Conservation (phyloP, 2,797 vertebrate species). For the Lemur catta region DNA sequence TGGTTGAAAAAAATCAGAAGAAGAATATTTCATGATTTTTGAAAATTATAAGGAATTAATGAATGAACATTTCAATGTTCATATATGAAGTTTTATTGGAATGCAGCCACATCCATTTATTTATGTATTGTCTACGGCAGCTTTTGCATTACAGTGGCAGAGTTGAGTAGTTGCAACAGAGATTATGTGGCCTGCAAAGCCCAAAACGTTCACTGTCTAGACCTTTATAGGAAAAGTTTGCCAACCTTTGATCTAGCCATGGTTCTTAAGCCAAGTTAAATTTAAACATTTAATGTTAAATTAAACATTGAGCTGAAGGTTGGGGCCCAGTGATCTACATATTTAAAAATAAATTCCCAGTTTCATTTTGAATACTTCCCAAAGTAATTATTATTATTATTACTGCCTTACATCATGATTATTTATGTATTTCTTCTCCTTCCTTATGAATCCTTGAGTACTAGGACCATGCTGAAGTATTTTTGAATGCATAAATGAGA, state of each 20-base stretch:
- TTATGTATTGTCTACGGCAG: not conserved
- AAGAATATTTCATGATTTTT: not conserved
- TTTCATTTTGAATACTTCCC: not conserved
- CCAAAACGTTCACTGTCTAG: not conserved
- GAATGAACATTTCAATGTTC: not conserved
- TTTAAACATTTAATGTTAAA: not conserved
- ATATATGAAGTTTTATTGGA: conserved; percentile 4
- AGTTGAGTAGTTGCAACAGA: not conserved
- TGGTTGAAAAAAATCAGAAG: not conserved
- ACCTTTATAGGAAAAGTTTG: not conserved
- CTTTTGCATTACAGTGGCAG: not conserved
- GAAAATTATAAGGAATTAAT: conserved; percentile 38
- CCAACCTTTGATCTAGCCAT: not conserved
- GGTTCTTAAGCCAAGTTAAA: not conserved
- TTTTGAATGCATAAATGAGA: not conserved
- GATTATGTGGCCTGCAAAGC: not conserved
- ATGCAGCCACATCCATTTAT: not conserved
- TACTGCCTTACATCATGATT: not conserved
- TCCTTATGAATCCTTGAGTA: not conserved
- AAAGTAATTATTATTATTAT: conserved; percentile 1
- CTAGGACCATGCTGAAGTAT: not conserved
- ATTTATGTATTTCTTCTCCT: not conserved
- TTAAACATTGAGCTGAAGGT: not conserved
- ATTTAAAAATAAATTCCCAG: conserved; percentile 30
- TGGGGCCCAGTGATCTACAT: not conserved